A percentile compares a stretch with the other conserved stretches of the same genome.
phyloP scores from a whole-genome alignment of 2,797 vertebrate species.

The Dromococcyx pavoninus region DNA sequence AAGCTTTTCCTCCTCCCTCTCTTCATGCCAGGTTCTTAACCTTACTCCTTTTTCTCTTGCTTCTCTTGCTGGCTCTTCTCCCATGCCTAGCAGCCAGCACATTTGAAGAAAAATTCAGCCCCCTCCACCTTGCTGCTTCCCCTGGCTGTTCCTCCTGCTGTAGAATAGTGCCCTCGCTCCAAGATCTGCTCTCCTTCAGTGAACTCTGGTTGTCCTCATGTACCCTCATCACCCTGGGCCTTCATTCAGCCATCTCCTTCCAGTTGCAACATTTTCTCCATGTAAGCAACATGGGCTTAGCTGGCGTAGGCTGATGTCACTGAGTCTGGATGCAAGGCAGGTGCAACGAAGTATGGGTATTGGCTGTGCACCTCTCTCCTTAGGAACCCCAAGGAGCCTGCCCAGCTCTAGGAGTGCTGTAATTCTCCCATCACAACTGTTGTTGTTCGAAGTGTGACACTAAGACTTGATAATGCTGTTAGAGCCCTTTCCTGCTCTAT shows the following conservation, averaged over 20 bases:
- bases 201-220: conserved; percentile 13
- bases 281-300: fast-evolving
- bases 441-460: neutral
- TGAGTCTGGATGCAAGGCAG: neutral
- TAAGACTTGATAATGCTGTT: neutral
- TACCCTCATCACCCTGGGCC: neutral
- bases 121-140: neutral
- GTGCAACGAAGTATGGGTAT: fast-evolving
- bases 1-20: neutral
- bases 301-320: neutral
- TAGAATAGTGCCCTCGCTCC: neutral
- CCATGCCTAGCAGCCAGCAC: conserved; percentile 43
- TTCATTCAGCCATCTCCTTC: neutral
- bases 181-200: conserved; percentile 6
- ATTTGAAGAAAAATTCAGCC: conserved; percentile 35
- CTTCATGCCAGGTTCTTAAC: conserved; percentile 20
- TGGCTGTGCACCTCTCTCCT: neutral
- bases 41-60: neutral
- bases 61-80: conserved; percentile 39
- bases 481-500: neutral
- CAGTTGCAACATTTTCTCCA: fast-evolving
- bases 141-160: neutral
- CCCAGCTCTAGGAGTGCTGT: neutral
- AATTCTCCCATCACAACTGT: neutral
- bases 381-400: neutral